These are phyloP conservation scores for Decapterus maruadsi DNA, from an alignment of 2,797 vertebrate species.

Conservation along the genomic window DNA sequence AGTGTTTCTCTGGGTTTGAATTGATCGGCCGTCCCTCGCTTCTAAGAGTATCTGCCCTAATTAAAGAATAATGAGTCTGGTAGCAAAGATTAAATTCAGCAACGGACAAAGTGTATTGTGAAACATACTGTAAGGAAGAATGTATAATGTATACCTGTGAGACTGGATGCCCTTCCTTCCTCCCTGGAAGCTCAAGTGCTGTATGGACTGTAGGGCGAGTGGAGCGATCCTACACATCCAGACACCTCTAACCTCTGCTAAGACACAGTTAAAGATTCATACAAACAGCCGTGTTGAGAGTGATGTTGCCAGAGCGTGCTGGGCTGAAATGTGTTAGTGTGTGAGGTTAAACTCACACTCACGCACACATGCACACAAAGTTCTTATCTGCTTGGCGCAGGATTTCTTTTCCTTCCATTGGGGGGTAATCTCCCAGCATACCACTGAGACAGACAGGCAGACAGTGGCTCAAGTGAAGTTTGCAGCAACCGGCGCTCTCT, in stretches of 20 bases:
- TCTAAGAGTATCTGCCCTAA: constrained; percentile 37
- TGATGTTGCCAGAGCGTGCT: constrained; percentile 2
- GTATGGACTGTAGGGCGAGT: not conserved
- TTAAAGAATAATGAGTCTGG: constrained; percentile 57
- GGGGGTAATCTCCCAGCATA: constrained; percentile 81
- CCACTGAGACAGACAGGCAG: constrained; percentile 72
- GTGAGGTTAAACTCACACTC: constrained; percentile 10
- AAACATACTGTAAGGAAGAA: not conserved
- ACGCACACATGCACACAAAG: constrained; percentile 30
- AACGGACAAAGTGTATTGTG: constrained; percentile 15
- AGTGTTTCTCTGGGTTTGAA: constrained; percentile 33
- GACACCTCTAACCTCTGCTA: constrained; percentile 8
- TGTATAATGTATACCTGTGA: constrained; percentile 10
- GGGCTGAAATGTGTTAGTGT: constrained; percentile 21
- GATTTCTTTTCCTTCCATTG: constrained; percentile 72
- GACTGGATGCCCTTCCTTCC: not conserved
- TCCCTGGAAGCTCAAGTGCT: constrained; percentile 1
- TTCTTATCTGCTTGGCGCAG: constrained; percentile 86
- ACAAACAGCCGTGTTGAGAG: constrained; percentile 5
- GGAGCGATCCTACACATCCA: constrained; percentile 5
- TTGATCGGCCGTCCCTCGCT: constrained; percentile 37
- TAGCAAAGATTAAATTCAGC: constrained; percentile 25
- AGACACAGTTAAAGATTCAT: constrained; percentile 47
- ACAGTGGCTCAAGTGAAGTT: constrained; percentile 59
- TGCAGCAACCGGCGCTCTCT: constrained; percentile 67